Percentiles rank a stretch among this genome's conserved stretches.
Conservation (phyloP, 2,797 vertebrate genomes). For the Poeciliopsis paucimaculata region DNA sequence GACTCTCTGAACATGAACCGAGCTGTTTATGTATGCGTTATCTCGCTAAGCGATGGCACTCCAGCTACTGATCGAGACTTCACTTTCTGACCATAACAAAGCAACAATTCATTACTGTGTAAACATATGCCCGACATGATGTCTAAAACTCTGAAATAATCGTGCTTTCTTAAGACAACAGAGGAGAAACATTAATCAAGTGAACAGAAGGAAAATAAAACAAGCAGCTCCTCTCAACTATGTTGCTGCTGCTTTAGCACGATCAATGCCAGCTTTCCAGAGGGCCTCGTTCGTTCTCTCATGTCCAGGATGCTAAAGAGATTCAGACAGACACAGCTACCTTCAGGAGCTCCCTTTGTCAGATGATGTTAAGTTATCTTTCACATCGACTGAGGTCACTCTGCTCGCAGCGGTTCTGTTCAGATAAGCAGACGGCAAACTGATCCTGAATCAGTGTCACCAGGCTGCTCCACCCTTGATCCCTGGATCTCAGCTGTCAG, state of each 20-base stretch:
- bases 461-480: conserved; percentile 26
- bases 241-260: conserved; percentile 7
- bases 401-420: conserved; percentile 16
- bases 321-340: conserved; percentile 12
- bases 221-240: not conserved
- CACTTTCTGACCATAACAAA: conserved; percentile 36
- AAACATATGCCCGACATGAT: conserved; percentile 22
- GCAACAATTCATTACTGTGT: conserved; percentile 23
- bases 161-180: conserved; percentile 7
- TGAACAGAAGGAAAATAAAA: conserved; percentile 4
- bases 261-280: conserved; percentile 11
- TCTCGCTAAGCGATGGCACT: conserved; percentile 32
- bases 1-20: conserved; percentile 49
- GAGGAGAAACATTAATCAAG: conserved; percentile 16
- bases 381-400: conserved; percentile 21
- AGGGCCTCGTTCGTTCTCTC: not conserved
- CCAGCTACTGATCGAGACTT: conserved; percentile 38
- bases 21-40: conserved; percentile 58
- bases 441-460: conserved; percentile 44
- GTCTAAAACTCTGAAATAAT: conserved; percentile 19
- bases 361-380: conserved; percentile 25
- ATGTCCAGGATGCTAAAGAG: not conserved
- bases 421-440: conserved; percentile 27
- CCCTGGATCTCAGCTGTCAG: conserved; percentile 25
- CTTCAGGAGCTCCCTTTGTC: conserved; percentile 4